These are phyloP conservation scores for Sphenopsis melanotis DNA, from an alignment of 2,797 vertebrate species.

Conservation along the genomic window DNA sequence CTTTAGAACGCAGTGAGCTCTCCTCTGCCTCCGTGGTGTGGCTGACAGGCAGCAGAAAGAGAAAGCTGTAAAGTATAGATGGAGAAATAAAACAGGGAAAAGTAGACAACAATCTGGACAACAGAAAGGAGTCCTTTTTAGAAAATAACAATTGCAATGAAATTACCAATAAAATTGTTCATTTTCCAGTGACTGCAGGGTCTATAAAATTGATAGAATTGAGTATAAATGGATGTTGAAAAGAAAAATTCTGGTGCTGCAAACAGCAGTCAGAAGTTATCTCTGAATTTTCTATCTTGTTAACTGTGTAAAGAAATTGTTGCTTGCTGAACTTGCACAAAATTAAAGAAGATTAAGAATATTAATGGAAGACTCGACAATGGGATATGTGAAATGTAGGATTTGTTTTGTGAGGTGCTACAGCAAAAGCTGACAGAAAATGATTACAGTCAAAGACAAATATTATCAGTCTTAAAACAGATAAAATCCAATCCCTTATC, in stretches of 20 bases:
- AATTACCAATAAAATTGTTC: neutral
- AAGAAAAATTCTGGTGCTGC: neutral
- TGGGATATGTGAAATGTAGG: neutral
- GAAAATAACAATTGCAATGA: neutral
- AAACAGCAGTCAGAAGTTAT: neutral
- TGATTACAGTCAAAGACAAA: neutral
- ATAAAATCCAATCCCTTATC: neutral
- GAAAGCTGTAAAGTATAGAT: neutral
- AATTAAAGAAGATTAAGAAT: neutral
- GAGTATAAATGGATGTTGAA: neutral
- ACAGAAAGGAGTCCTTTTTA: fast-evolving
- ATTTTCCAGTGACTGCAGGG: neutral
- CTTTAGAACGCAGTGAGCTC: neutral
- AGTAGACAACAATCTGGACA: neutral
- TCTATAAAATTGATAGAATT: neutral
- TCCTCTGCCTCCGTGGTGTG: neutral
- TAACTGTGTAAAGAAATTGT: neutral
- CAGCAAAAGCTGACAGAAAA: neutral
- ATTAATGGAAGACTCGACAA: neutral
- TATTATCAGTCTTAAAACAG: neutral
- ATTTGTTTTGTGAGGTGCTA: neutral
- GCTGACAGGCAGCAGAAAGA: neutral
- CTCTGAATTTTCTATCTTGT: neutral
- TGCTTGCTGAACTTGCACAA: neutral
- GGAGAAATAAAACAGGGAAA: neutral